phyloP scores from a whole-genome alignment of 2,888 invertebrate genomes.

The Lasius fuliginosus region DNA sequence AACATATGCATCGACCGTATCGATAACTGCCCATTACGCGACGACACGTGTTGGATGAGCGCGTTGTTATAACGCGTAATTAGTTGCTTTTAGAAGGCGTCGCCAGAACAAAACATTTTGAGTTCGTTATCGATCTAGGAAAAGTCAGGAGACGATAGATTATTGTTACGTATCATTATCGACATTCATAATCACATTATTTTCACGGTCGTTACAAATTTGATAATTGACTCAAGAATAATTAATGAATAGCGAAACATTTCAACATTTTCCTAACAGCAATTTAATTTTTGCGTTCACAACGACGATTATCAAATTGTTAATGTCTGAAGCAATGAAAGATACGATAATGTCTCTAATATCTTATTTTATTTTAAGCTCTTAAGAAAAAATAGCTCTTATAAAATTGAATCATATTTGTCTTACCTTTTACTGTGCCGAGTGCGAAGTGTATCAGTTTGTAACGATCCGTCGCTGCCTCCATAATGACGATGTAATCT shows the following conservation, averaged over 20 bases:
- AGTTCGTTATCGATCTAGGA: slow-evolving; percentile 23
- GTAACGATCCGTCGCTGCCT: slow-evolving; percentile 80
- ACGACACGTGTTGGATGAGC: slow-evolving; percentile 29
- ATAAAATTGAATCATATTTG: background rate
- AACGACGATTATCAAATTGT: background rate
- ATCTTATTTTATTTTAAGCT: background rate
- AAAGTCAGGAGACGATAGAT: slow-evolving; percentile 24
- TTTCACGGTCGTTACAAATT: background rate
- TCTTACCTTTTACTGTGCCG: slow-evolving; percentile 85
- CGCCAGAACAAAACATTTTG: slow-evolving; percentile 14
- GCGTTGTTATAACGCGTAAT: slow-evolving; percentile 21
- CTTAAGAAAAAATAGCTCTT: background rate
- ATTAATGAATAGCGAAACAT: background rate
- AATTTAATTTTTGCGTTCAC: background rate
- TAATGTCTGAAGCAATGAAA: background rate
- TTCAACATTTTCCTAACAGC: background rate
- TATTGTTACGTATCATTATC: slow-evolving; percentile 7
- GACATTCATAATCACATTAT: background rate
- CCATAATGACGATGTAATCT: slow-evolving; percentile 85
- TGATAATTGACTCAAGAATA: background rate
- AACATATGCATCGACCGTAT: slow-evolving; percentile 47
- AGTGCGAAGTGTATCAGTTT: slow-evolving; percentile 81
- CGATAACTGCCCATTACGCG: slow-evolving; percentile 49
- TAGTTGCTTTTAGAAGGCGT: slow-evolving; percentile 21
- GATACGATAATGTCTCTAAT: background rate